phyloP scores from a whole-genome alignment of 1,140 invertebrate genomes.

The Trichogramma pretiosum region DNA sequence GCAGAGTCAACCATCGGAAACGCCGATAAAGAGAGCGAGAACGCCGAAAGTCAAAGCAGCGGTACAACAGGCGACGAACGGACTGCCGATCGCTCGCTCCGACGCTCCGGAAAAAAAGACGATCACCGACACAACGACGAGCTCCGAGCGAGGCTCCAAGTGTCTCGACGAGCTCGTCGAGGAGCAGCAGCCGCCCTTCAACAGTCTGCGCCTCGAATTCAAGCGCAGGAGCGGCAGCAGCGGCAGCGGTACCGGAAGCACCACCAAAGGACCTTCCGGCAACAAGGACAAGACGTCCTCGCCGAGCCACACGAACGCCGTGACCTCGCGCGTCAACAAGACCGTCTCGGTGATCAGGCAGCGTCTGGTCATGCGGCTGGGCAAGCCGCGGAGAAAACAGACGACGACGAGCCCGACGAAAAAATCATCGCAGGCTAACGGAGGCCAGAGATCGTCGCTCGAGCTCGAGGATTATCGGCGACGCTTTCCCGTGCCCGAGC shows the following conservation, averaged over 20 bases:
- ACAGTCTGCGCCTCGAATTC: slow-evolving; percentile 34
- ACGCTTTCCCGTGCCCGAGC: slow-evolving; percentile 8
- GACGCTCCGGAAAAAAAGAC: slow-evolving; percentile 1
- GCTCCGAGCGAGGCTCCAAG: not conserved
- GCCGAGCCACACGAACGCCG: not conserved
- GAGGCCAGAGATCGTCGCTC: slow-evolving; percentile 7
- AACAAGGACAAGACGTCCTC: not conserved
- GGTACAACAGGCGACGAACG: too few species aligned
- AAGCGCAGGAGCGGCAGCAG: not conserved
- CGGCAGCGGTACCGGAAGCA: not conserved
- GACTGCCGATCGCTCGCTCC: too few species aligned
- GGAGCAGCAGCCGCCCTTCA: slow-evolving; percentile 28
- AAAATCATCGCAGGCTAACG: not conserved
- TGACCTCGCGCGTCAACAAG: slow-evolving; percentile 27
- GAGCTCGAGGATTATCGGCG: slow-evolving; percentile 24
- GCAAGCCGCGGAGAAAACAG: not conserved
- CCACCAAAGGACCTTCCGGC: too few species aligned
- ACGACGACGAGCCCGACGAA: not conserved
- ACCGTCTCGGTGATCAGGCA: slow-evolving; percentile 26
- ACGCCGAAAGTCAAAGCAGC: too few species aligned
- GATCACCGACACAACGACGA: not conserved
- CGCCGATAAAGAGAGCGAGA: too few species aligned
- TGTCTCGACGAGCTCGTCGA: slow-evolving; percentile 21
- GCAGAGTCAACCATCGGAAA: too few species aligned
- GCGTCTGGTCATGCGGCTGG: slow-evolving; percentile 16